phyloP scores from a whole-genome alignment of 2,113 vertebrate genomes.

The Myrmecobius fasciatus region DNA sequence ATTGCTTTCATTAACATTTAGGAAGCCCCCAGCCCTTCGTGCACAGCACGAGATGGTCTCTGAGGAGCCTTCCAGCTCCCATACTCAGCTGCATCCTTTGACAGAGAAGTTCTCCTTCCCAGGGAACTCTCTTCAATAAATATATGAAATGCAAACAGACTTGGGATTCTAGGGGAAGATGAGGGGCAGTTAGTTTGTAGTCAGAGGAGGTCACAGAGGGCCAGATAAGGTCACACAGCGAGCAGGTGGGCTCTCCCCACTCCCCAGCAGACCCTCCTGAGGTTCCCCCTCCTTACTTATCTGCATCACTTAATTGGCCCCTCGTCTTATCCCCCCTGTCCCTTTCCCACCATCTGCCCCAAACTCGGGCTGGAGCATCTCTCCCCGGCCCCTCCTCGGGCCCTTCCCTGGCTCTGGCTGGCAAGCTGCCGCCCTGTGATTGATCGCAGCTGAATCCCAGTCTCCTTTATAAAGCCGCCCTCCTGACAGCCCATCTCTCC shows the following conservation, averaged over 20 bases:
- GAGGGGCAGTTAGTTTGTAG: too few species aligned
- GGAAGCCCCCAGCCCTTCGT: background rate
- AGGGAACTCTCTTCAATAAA: too few species aligned
- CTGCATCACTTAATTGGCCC: background rate
- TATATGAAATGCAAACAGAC: too few species aligned
- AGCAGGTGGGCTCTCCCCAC: background rate
- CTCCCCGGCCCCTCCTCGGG: too few species aligned
- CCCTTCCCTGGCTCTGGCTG: background rate
- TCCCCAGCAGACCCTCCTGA: background rate
- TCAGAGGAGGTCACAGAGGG: background rate
- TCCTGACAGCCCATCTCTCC: conserved; percentile 25
- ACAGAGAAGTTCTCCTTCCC: too few species aligned
- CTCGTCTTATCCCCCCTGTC: background rate
- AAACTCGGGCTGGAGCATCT: background rate
- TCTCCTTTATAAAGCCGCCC: background rate
- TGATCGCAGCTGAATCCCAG: background rate
- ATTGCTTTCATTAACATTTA: background rate
- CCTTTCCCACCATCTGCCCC: background rate
- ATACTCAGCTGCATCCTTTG: background rate
- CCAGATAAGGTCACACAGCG: background rate
- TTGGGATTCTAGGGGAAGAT: too few species aligned
- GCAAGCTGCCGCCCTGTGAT: background rate
- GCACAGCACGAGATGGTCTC: background rate
- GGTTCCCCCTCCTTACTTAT: background rate
- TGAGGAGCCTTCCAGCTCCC: background rate